These are phyloP conservation scores for Leptocoma aspasia DNA, from an alignment of 2,113 vertebrate species.

Conservation along the genomic window DNA sequence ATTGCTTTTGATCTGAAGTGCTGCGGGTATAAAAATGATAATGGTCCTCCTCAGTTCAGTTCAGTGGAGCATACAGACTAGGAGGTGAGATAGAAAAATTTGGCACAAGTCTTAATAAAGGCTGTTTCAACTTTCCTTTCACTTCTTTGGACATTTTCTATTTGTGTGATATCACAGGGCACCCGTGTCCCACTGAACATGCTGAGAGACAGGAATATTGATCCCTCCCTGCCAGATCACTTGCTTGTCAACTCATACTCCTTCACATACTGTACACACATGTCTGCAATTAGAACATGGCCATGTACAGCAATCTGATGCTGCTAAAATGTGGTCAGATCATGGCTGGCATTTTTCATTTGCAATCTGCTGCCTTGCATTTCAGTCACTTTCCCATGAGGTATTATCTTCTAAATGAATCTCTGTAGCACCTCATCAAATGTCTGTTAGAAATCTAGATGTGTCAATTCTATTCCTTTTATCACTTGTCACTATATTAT, in stretches of 20 bases:
- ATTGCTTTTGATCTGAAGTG: not conserved
- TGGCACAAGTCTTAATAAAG: not conserved
- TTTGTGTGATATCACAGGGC: not conserved
- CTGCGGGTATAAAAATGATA: not conserved
- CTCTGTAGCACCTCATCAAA: conserved; percentile 50
- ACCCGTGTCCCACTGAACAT: accelerated
- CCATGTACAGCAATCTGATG: not conserved
- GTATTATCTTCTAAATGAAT: conserved; percentile 27
- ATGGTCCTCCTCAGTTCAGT: not conserved
- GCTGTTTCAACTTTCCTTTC: not conserved
- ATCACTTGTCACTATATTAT: conserved; percentile 44
- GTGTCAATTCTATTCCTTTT: conserved; percentile 44
- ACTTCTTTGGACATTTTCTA: not conserved
- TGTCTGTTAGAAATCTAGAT: conserved; percentile 24
- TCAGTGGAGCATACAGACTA: not conserved
- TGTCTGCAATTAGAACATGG: conserved; percentile 21
- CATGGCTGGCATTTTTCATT: not conserved
- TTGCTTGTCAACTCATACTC: conserved; percentile 8
- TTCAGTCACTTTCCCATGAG: conserved; percentile 46
- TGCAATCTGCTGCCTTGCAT: not conserved
- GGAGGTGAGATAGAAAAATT: not conserved
- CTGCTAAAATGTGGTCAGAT: conserved; percentile 8
- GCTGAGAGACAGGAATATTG: not conserved
- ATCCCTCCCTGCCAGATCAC: not conserved
- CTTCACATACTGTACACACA: not conserved